Percentiles rank a stretch among this genome's conserved stretches.
These are phyloP conservation scores for Rhabdomys pumilio DNA, from an alignment of 2,797 vertebrate genomes.

Conservation along the genomic window DNA sequence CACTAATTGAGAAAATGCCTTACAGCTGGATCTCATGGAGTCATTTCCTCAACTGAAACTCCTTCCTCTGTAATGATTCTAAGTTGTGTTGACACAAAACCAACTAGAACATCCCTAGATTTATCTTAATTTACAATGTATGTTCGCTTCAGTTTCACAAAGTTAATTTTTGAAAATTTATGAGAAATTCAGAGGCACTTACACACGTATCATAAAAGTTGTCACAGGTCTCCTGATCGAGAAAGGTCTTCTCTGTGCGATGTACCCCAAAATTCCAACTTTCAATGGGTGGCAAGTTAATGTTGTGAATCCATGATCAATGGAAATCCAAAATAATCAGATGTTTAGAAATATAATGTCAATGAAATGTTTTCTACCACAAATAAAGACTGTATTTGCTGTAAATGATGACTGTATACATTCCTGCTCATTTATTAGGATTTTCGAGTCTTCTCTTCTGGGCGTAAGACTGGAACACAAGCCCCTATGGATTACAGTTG, in stretches of 20 bases:
- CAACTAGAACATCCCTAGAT: background rate
- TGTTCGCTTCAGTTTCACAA: background rate
- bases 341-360: conserved; percentile 74
- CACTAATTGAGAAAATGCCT: background rate
- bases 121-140: background rate
- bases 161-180: background rate
- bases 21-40: background rate
- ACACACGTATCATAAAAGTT: background rate
- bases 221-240: background rate
- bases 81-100: background rate
- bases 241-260: background rate
- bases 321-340: conserved; percentile 61
- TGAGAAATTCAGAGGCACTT: background rate
- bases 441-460: conserved; percentile 53
- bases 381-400: conserved; percentile 70
- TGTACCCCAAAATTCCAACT: background rate
- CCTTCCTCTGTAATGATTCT: background rate
- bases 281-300: background rate
- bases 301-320: background rate
- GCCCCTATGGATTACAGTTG: background rate
- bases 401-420: conserved; percentile 75
- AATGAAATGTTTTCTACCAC: conserved; percentile 71
- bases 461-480: conserved; percentile 28
- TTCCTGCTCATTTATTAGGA: background rate
- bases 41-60: background rate